Evolutionary conservation across 2,888 invertebrate genomes (phyloP).

Genomic region (Trissonchulus latispiculum): DNA sequence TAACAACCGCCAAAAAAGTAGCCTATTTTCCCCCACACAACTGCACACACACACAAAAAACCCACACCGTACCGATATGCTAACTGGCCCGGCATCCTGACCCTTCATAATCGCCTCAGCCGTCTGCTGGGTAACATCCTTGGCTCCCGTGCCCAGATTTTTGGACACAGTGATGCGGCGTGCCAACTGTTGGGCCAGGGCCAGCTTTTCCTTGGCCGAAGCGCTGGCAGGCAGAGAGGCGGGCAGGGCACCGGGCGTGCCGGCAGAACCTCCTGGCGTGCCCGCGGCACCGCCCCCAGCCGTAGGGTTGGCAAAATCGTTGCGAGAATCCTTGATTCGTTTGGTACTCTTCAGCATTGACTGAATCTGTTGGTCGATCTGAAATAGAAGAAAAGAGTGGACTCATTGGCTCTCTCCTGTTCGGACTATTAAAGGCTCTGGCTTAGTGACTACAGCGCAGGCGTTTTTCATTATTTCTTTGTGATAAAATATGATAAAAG

Average conservation of each 20-base stretch:
- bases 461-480: too few species aligned
- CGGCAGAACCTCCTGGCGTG: conserved; percentile 25
- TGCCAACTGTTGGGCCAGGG: conserved; percentile 57
- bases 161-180: conserved; percentile 74
- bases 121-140: conserved; percentile 76
- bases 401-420: too few species aligned
- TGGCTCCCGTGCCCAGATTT: conserved; percentile 72
- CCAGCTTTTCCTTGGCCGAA: conserved; percentile 9
- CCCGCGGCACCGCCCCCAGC: conserved; percentile 22
- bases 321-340: conserved; percentile 74
- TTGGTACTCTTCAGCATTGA: conserved; percentile 75
- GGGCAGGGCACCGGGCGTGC: conserved; percentile 6
- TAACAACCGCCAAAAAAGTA: too few species aligned
- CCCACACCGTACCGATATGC: too few species aligned
- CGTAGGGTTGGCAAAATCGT: conserved; percentile 53
- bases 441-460: too few species aligned
- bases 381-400: too few species aligned
- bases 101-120: conserved; percentile 86
- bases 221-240: too few species aligned
- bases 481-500: too few species aligned
- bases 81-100: conserved; percentile 56
- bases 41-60: too few species aligned
- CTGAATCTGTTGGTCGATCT: conserved; percentile 91
- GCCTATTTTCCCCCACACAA: too few species aligned
- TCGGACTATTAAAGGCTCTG: too few species aligned